These are phyloP conservation scores for Neuroscelio doddi DNA, from an alignment of 2,888 invertebrate genomes.

Conservation along the genomic window DNA sequence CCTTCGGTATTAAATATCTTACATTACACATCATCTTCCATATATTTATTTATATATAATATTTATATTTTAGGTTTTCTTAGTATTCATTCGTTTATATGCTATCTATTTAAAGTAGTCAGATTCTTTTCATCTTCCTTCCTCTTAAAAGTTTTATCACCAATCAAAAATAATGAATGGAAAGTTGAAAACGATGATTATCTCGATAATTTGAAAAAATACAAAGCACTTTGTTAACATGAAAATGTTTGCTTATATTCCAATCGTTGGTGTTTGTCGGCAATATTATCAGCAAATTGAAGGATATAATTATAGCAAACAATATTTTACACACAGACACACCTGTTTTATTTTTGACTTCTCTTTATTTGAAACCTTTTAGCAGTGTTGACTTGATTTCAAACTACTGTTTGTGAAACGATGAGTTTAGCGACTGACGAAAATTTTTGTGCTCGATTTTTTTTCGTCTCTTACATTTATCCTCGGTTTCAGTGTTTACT, in stretches of 20 bases:
- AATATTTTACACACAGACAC: not conserved
- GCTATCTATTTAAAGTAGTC: slow-evolving; percentile 67
- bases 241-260: not conserved
- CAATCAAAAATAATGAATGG: no score
- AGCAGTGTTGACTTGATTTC: slow-evolving; percentile 2
- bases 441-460: not conserved
- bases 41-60: slow-evolving; percentile 60
- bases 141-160: no score
- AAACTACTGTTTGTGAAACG: not conserved
- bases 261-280: not conserved
- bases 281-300: not conserved
- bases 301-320: slow-evolving; percentile 4
- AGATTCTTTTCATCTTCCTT: slow-evolving; percentile 59
- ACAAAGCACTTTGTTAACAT: not conserved
- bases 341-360: not conserved
- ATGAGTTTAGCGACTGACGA: not conserved
- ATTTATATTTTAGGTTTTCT: slow-evolving; percentile 58
- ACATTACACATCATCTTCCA: slow-evolving; percentile 68
- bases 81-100: slow-evolving; percentile 57
- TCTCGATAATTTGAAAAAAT: slow-evolving; percentile 7
- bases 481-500: slow-evolving; percentile 8
- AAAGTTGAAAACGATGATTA: no score
- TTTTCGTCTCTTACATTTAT: slow-evolving; percentile 12
- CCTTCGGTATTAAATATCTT: slow-evolving; percentile 68
- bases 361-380: slow-evolving; percentile 7